Evolutionary conservation across 2,113 vertebrate genomes (phyloP).

Genomic region (Paramisgurnus dabryanus): DNA sequence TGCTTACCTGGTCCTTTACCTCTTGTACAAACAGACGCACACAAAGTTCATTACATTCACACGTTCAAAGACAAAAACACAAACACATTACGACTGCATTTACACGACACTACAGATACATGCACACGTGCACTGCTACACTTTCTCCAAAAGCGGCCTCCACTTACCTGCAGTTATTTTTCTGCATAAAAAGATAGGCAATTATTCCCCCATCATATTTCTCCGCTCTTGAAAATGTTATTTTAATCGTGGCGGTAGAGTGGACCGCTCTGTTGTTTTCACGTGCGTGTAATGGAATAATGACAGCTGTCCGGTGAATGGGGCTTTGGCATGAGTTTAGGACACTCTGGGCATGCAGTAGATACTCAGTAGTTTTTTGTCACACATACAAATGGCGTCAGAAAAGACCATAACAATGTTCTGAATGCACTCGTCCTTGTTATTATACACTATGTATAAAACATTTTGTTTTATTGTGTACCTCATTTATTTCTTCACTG

Average conservation of each 20-base stretch:
- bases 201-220: constrained; percentile 66
- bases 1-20: constrained; percentile 44
- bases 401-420: too few relatives aligned
- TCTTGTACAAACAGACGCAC: constrained; percentile 8
- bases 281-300: constrained; percentile 65
- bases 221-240: constrained; percentile 64
- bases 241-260: constrained; percentile 61
- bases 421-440: too few relatives aligned
- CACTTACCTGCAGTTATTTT: constrained; percentile 51
- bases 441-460: not conserved
- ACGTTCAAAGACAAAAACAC: constrained; percentile 26
- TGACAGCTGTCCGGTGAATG: constrained; percentile 52
- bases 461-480: not conserved
- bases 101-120: constrained; percentile 9
- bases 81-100: constrained; percentile 31
- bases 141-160: constrained; percentile 52
- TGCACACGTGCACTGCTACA: constrained; percentile 22
- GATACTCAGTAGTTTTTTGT: not conserved
- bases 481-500: not conserved
- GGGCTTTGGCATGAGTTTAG: constrained; percentile 51
- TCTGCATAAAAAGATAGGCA: constrained; percentile 59
- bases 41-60: constrained; percentile 13
- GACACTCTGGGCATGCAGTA: constrained; percentile 28
- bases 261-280: constrained; percentile 64
- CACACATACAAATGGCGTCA: not conserved